Evolutionary conservation across 2,888 invertebrate genomes (phyloP).

Genomic region (Serrognathus titanus): DNA sequence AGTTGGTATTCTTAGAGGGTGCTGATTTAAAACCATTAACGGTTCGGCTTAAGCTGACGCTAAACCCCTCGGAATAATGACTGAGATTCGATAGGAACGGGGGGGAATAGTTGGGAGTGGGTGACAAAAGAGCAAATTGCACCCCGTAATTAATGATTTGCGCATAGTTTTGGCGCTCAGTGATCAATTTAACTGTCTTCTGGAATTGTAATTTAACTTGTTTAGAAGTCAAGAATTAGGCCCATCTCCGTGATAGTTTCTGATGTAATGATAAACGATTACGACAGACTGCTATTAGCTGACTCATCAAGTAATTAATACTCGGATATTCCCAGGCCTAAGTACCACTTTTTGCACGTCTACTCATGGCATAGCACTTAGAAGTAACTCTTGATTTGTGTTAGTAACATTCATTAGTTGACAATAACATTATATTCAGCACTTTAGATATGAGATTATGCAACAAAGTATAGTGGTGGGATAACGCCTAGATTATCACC

Average conservation of each 20-base stretch:
- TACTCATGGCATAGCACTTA: too few species aligned
- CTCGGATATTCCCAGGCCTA: too few species aligned
- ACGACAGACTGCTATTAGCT: too few species aligned
- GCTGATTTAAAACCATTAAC: conserved; percentile 23
- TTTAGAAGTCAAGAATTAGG: conserved; percentile 18
- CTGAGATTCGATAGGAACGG: conserved; percentile 39
- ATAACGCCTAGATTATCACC: conserved; percentile 37
- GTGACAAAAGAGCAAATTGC: conserved; percentile 43
- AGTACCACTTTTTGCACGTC: too few species aligned
- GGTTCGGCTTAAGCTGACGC: conserved; percentile 30
- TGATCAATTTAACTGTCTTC: conserved; percentile 42
- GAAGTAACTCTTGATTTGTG: too few species aligned
- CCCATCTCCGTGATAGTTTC: background rate
- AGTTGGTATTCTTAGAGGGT: background rate
- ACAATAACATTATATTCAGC: conserved; percentile 13
- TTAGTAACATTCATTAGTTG: conserved; percentile 12
- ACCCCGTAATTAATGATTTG: conserved; percentile 42
- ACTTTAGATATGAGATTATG: conserved; percentile 22
- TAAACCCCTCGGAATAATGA: conserved; percentile 38
- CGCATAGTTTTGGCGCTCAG: conserved; percentile 43
- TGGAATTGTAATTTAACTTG: conserved; percentile 39
- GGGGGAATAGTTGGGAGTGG: conserved; percentile 33
- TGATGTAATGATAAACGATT: too few species aligned
- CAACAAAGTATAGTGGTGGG: conserved; percentile 22
- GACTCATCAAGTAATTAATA: too few species aligned